Percentiles rank a stretch among this genome's conserved stretches.
Evolutionary conservation across 2,888 invertebrate species (phyloP).

Genomic region (Stramonita haemastoma): DNA sequence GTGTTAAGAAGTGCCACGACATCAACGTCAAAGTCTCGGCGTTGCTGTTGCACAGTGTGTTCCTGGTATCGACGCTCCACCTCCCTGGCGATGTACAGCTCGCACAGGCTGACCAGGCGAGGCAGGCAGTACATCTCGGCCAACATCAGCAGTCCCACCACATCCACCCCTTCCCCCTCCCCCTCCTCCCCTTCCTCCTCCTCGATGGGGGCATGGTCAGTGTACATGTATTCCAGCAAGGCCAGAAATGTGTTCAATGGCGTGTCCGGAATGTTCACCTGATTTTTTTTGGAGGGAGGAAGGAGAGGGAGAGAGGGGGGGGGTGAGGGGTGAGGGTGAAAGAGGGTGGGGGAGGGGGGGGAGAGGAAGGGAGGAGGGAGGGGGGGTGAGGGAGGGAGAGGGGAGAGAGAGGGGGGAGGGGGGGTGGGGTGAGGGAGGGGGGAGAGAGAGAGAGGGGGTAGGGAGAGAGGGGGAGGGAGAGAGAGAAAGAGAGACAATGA

Average conservation of each 20-base stretch:
- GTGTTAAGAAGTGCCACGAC: too few species aligned
- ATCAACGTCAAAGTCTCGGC: slow-evolving; percentile 68
- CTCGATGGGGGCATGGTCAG: slow-evolving; percentile 73
- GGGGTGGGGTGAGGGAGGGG: too few species aligned
- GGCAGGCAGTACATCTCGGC: slow-evolving; percentile 69
- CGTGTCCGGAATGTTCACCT: slow-evolving; percentile 62
- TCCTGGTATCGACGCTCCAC: slow-evolving; percentile 68
- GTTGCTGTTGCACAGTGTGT: too few species aligned
- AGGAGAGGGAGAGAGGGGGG: background rate
- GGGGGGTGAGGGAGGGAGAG: too few species aligned
- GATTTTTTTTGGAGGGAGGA: too few species aligned
- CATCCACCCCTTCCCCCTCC: slow-evolving; percentile 66
- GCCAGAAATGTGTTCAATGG: slow-evolving; percentile 61
- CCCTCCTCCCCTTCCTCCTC: slow-evolving; percentile 68
- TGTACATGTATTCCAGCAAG: slow-evolving; percentile 73
- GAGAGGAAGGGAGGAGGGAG: too few species aligned
- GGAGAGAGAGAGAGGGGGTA: too few species aligned
- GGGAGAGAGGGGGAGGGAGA: too few species aligned
- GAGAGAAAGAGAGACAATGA: too few species aligned
- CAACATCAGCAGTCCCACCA: slow-evolving; percentile 63
- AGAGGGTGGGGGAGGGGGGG: too few species aligned
- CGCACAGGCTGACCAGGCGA: slow-evolving; percentile 72
- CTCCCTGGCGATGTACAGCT: slow-evolving; percentile 73
- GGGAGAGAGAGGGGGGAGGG: too few species aligned
- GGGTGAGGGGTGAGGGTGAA: too few species aligned